These are phyloP conservation scores for Monochamus saltuarius DNA, from an alignment of 1,140 invertebrate species.

Conservation along the genomic window DNA sequence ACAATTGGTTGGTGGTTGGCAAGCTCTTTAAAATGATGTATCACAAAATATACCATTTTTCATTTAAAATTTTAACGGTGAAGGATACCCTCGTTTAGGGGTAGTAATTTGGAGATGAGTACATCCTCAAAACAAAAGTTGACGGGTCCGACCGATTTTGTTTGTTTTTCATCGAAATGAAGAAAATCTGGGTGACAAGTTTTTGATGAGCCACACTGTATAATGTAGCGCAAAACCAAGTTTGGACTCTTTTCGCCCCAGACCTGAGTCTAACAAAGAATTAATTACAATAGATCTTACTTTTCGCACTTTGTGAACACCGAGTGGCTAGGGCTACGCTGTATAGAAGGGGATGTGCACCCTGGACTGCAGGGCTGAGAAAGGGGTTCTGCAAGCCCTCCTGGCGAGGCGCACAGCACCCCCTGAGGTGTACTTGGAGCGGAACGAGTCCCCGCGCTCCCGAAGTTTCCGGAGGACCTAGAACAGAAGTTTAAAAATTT, in stretches of 20 bases:
- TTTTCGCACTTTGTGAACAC: constrained; percentile 47
- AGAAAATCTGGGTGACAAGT: too few relatives aligned
- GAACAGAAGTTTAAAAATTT: constrained; percentile 25
- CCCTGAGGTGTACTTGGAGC: constrained; percentile 47
- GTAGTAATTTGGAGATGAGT: too few relatives aligned
- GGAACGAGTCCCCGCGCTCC: constrained; percentile 47
- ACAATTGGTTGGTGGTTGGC: too few relatives aligned
- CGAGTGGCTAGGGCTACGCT: constrained; percentile 46
- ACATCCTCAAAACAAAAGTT: too few relatives aligned
- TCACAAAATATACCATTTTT: too few relatives aligned
- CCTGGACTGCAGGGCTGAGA: constrained; percentile 19
- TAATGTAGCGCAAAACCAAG: too few relatives aligned
- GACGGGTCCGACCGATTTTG: too few relatives aligned
- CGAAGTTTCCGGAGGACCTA: constrained; percentile 50
- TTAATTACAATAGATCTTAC: constrained; percentile 33
- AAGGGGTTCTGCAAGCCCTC: constrained; percentile 10
- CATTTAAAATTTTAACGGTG: too few relatives aligned
- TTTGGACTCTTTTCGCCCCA: neutral
- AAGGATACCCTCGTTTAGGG: too few relatives aligned
- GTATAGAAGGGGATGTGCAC: constrained; percentile 33
- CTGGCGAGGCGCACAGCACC: constrained; percentile 29
- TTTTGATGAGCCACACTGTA: too few relatives aligned
- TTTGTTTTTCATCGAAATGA: too few relatives aligned
- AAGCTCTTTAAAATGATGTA: too few relatives aligned
- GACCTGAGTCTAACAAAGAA: neutral